phyloP scores from a whole-genome alignment of 2,113 vertebrate species.

The Gallinago jamesoni region DNA sequence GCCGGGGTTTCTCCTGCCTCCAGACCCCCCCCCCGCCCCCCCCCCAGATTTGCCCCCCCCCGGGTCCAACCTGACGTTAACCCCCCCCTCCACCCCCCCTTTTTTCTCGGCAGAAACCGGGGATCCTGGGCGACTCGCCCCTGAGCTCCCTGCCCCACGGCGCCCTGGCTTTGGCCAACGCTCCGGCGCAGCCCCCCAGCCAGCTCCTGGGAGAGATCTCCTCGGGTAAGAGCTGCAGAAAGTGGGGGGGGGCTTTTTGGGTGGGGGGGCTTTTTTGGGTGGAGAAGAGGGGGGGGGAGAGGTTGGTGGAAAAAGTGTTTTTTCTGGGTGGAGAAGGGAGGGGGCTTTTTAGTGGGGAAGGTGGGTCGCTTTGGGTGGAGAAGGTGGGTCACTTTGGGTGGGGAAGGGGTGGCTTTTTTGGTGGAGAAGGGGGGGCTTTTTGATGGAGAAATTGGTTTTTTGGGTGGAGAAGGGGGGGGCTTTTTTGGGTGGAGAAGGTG shows the following conservation, averaged over 20 bases:
- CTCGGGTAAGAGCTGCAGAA: constrained; percentile 67
- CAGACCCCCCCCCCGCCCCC: neutral
- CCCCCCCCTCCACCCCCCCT: neutral
- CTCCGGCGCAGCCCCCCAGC: constrained; percentile 66
- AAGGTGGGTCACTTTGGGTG: neutral
- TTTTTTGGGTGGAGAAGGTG: too few species aligned
- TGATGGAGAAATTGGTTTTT: too few species aligned
- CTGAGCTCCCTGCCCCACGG: constrained; percentile 70
- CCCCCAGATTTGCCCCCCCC: neutral
- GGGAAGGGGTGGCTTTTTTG: too few species aligned
- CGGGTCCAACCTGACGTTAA: neutral
- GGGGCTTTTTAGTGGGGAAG: too few species aligned
- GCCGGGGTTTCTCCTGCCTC: neutral
- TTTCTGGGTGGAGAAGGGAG: too few species aligned
- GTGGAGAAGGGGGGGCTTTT: too few species aligned
- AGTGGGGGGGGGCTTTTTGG: too few species aligned
- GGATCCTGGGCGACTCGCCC: constrained; percentile 87
- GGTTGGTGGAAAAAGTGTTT: too few species aligned
- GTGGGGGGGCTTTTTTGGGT: too few species aligned
- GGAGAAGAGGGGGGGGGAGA: too few species aligned
- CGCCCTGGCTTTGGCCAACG: constrained; percentile 41
- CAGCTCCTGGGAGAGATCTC: constrained; percentile 78
- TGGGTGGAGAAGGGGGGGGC: neutral
- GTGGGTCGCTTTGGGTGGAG: too few species aligned
- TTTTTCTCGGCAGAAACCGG: constrained; percentile 75